phyloP scores from a whole-genome alignment of 2,888 invertebrate species.

The Graphium colonna region DNA sequence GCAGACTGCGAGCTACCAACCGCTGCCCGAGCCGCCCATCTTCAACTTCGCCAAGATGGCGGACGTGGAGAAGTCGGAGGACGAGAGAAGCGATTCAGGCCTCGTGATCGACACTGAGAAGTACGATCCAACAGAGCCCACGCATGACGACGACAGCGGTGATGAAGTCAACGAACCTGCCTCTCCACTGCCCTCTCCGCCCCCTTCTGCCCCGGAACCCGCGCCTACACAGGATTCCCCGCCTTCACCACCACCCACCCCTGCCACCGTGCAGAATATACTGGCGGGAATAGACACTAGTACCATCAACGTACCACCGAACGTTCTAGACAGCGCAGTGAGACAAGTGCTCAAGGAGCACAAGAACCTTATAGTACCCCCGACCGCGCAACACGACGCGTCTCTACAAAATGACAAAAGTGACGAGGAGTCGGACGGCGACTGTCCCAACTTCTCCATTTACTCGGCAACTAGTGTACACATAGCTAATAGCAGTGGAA shows the following conservation, averaged over 20 bases:
- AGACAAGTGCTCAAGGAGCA: constrained; percentile 62
- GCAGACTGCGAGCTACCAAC: constrained; percentile 33
- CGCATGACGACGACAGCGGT: constrained; percentile 59
- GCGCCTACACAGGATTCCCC: not conserved
- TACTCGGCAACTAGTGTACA: constrained; percentile 91
- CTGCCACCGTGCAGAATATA: constrained; percentile 36
- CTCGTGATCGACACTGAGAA: constrained; percentile 81
- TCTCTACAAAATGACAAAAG: constrained; percentile 45
- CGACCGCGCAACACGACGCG: constrained; percentile 25
- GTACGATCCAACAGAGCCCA: constrained; percentile 79
- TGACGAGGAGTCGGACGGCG: constrained; percentile 80
- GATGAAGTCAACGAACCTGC: constrained; percentile 34
- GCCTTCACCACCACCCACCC: constrained; percentile 23
- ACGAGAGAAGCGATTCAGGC: constrained; percentile 77
- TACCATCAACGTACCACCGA: constrained; percentile 42
- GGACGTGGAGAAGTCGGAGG: constrained; percentile 66
- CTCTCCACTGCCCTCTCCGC: constrained; percentile 17
- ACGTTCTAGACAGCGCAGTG: constrained; percentile 56
- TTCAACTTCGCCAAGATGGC: constrained; percentile 52
- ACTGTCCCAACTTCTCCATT: constrained; percentile 92
- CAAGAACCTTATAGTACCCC: constrained; percentile 43
- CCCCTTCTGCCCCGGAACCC: not conserved
- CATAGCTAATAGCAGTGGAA: constrained; percentile 77
- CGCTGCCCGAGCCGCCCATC: constrained; percentile 54
- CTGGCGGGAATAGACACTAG: constrained; percentile 44